Evolutionary conservation across 2,113 vertebrate species (phyloP).

Genomic region (Australoheros scitulus): DNA sequence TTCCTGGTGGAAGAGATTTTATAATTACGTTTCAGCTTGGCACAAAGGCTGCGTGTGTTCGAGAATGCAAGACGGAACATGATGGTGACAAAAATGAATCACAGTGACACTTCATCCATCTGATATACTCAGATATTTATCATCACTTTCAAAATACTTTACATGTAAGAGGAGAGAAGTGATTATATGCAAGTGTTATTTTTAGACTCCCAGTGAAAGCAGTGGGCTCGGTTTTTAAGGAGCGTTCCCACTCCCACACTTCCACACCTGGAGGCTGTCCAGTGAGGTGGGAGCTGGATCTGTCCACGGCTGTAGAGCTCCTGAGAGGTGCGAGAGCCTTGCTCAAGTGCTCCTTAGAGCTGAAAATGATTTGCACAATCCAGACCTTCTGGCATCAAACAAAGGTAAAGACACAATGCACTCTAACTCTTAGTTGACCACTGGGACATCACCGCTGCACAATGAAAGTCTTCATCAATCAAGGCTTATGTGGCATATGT

Average conservation of each 20-base stretch:
- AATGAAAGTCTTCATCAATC: neutral
- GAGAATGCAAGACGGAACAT: neutral
- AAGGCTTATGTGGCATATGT: accelerated
- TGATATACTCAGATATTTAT: neutral
- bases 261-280: neutral
- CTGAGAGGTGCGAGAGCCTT: neutral
- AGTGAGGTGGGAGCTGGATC: neutral
- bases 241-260: neutral
- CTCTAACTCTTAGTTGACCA: neutral
- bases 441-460: neutral
- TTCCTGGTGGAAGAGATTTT: conserved; percentile 10
- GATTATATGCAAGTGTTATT: neutral
- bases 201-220: neutral
- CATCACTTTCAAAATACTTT: neutral
- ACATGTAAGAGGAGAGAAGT: neutral
- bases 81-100: neutral
- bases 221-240: neutral
- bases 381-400: neutral
- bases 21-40: conserved; percentile 1
- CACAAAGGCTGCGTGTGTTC: neutral
- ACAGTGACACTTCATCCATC: neutral
- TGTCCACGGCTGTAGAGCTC: neutral
- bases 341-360: accelerated
- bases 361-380: neutral
- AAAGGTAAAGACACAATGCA: neutral